phyloP scores from a whole-genome alignment of 2,888 invertebrate genomes.

The Tenthredo amoena region DNA sequence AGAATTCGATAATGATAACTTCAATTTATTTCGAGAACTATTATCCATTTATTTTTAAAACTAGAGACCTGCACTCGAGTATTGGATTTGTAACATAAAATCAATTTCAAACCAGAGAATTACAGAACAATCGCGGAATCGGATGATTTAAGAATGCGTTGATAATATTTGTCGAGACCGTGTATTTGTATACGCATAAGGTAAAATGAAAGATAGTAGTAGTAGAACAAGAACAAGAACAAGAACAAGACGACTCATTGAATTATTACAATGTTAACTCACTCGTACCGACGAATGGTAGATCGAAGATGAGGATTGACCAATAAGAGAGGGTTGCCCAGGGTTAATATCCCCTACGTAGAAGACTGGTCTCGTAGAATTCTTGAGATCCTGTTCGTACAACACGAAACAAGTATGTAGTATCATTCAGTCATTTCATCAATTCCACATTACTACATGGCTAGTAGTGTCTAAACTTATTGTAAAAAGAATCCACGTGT shows the following conservation, averaged over 20 bases:
- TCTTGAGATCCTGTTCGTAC: constrained; percentile 72
- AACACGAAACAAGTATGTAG: constrained; percentile 26
- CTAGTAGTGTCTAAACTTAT: neutral
- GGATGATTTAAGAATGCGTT: neutral
- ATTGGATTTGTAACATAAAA: neutral
- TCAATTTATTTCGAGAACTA: neutral
- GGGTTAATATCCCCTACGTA: constrained; percentile 75
- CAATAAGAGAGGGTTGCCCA: constrained; percentile 69
- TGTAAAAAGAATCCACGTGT: neutral
- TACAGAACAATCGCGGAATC: neutral
- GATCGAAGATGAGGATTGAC: constrained; percentile 70
- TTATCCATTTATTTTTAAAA: neutral
- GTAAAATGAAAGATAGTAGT: neutral
- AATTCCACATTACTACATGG: neutral
- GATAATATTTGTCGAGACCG: neutral
- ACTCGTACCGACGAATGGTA: constrained; percentile 74
- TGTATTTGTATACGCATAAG: neutral
- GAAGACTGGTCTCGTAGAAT: constrained; percentile 74
- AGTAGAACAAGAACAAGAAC: neutral
- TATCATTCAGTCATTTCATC: neutral
- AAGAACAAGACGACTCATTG: constrained; percentile 40
- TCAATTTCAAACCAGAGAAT: neutral
- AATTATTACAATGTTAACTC: constrained; percentile 60
- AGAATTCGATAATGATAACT: constrained; percentile 26
- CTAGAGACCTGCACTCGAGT: neutral